Evolutionary conservation across 2,113 vertebrate species (phyloP).

Genomic region (Promerops cafer): DNA sequence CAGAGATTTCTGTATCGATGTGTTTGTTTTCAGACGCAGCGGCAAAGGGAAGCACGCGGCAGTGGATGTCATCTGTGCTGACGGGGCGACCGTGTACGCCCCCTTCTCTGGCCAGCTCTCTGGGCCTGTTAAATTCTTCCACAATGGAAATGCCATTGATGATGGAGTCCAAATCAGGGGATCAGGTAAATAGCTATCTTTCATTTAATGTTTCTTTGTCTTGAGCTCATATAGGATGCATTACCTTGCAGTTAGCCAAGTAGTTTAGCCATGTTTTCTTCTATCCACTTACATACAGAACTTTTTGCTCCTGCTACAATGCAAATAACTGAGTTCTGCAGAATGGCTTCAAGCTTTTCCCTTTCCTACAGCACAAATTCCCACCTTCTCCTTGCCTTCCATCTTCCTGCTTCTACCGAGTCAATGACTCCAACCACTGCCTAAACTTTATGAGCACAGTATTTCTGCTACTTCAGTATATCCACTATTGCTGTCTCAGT

Average conservation of each 20-base stretch:
- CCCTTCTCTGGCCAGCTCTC: constrained; percentile 73
- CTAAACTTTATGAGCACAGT: background rate
- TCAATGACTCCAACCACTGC: background rate
- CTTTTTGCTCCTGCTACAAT: background rate
- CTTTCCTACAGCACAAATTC: background rate
- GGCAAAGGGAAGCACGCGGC: constrained; percentile 40
- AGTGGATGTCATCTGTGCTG: constrained; percentile 73
- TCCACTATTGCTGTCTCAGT: background rate
- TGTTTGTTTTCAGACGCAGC: background rate
- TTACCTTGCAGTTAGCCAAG: background rate
- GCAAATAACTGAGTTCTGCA: background rate
- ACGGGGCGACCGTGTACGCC: constrained; percentile 68
- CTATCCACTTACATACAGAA: background rate
- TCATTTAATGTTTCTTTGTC: background rate
- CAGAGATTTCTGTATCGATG: rapidly evolving
- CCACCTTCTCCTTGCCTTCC: background rate
- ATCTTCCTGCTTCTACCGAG: background rate
- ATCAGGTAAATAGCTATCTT: constrained; percentile 41
- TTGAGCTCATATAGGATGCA: background rate
- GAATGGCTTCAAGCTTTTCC: background rate
- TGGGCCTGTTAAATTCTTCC: constrained; percentile 61
- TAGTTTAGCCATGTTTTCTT: background rate
- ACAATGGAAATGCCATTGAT: constrained; percentile 67
- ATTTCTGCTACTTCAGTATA: background rate
- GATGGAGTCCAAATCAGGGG: constrained; percentile 69